phyloP scores from a whole-genome alignment of 2,888 invertebrate genomes.

The Eucera pruinosa region DNA sequence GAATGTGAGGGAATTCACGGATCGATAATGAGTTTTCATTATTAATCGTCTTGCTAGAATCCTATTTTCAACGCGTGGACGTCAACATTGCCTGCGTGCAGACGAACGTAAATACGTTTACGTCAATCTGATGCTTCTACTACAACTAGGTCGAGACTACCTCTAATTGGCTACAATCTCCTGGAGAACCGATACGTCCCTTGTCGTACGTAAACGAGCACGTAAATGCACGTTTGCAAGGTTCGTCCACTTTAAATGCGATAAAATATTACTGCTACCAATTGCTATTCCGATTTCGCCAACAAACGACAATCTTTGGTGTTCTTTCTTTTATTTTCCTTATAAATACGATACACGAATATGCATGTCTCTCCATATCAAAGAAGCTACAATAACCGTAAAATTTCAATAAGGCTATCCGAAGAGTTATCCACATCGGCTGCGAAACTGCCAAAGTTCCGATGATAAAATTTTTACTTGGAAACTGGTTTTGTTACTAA shows the following conservation, averaged over 20 bases:
- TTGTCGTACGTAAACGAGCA: conserved; percentile 34
- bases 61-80: conserved; percentile 25
- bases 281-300: too few species aligned
- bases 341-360: background rate
- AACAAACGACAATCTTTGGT: too few species aligned
- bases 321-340: too few species aligned
- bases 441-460: conserved; percentile 22
- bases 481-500: background rate
- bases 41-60: conserved; percentile 42
- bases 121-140: conserved; percentile 53
- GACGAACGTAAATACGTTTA: conserved; percentile 54
- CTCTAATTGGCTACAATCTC: conserved; percentile 58
- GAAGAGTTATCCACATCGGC: background rate
- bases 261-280: too few species aligned
- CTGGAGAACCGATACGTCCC: conserved; percentile 41
- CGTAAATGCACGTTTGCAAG: background rate
- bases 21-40: background rate
- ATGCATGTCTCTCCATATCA: background rate
- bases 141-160: conserved; percentile 49
- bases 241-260: background rate
- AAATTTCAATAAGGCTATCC: conserved; percentile 26
- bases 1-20: background rate
- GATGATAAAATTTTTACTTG: conserved; percentile 11
- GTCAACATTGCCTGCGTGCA: background rate
- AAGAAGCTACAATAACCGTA: background rate